Evolutionary conservation across 2,113 vertebrate species (phyloP).

Genomic region (Amblyopsis rosae): DNA sequence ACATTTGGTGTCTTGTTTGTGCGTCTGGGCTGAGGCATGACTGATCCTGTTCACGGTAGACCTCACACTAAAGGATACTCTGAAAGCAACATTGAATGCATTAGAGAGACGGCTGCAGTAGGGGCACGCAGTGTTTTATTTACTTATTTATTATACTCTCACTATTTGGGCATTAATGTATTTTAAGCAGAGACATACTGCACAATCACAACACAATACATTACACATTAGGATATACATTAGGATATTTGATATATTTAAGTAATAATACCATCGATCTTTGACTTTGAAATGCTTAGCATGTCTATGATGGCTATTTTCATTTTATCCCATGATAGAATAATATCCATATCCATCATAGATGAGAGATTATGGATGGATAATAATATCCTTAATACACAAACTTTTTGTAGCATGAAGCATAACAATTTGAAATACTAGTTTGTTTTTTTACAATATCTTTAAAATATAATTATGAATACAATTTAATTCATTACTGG

Average conservation of each 20-base stretch:
- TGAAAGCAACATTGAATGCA: conserved; percentile 39
- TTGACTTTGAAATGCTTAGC: too few relatives aligned
- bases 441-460: too few relatives aligned
- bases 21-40: conserved; percentile 42
- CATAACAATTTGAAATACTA: too few relatives aligned
- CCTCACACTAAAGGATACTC: conserved; percentile 52
- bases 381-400: too few relatives aligned
- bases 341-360: too few relatives aligned
- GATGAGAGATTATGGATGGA: too few relatives aligned
- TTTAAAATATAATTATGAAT: too few relatives aligned
- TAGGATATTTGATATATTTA: background rate
- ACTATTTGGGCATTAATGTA: background rate
- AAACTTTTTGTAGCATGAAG: too few relatives aligned
- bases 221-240: background rate
- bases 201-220: background rate
- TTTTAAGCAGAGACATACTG: background rate
- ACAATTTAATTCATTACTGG: background rate
- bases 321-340: too few relatives aligned
- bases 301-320: too few relatives aligned
- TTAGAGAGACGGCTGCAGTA: conserved; percentile 16
- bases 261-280: too few relatives aligned
- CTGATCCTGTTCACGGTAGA: conserved; percentile 56
- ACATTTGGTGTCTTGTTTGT: conserved; percentile 50
- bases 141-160: background rate
- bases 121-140: conserved; percentile 4